Evolutionary conservation across 2,113 vertebrate genomes (phyloP), one percentile per base, ranked within the genome.

Genomic region (Scytalopus superciliaris): DNA sequence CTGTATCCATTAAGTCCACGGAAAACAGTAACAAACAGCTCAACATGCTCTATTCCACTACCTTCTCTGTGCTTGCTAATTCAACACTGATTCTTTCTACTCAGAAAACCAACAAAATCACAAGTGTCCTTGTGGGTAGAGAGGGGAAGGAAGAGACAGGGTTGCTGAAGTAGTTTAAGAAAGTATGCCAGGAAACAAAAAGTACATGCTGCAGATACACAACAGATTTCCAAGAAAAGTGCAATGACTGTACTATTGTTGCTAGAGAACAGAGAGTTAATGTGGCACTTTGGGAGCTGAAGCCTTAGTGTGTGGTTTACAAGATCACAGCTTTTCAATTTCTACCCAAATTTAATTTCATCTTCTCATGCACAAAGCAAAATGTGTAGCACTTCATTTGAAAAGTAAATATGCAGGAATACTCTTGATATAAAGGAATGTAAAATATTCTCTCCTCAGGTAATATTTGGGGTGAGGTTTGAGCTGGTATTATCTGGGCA

Each of bases 31-130:
- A 53, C 56, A 82, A 56, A 47, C 27, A 57, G 37, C 60, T 86
- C 76, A 92, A 45, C 55, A 55, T 45, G 25, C 73, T 72, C 74
- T 63, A 66, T 39, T 52, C 31, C 22, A 69, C 62, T 84, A 93
- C 62, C 37, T 91, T 84, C 70, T 80, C 63, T 62, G 7, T 18
- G 27, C 50, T 83, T 74, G 15, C 17, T 87, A 91, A 91, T 63
- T 59, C 37, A 72, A 76, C 3, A 1, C 21, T 68, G 77, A 83
- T 55, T 79, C n/a, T 28, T 94, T 62, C 75, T 84, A 76, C 53
- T 93, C 67, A 82, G 79, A 93, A 89, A 90, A 95, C 40, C 12
- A 87, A 76, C 16, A 73, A 93, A 82, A 75, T 69, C n/a, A 87
- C 40, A 84, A 39, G 31, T 56, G 82, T 92, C 53, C 63, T 69